Conservation (phyloP, 2,797 vertebrate genomes). For the Ateles fusciceps region DNA sequence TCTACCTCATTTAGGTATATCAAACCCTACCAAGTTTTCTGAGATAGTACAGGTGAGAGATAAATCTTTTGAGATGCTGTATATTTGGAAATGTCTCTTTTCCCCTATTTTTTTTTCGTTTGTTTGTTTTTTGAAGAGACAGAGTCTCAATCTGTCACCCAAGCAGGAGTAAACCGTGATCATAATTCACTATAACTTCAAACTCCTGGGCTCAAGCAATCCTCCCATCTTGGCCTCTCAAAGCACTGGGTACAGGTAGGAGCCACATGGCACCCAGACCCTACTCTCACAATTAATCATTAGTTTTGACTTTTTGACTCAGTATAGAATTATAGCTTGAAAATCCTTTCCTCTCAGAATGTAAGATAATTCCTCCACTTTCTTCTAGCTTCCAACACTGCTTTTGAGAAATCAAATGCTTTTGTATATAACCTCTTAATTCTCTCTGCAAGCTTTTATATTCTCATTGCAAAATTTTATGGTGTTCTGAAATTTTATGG, state of each 20-base stretch:
- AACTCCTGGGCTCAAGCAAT: no score
- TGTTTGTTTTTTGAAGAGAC: no score
- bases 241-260: no score
- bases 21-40: slow-evolving; percentile 2
- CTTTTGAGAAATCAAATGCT: neutral
- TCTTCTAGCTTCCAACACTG: slow-evolving; percentile 17
- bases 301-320: slow-evolving; percentile 8
- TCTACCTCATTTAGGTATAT: neutral
- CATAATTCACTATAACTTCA: no score
- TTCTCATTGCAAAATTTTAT: neutral
- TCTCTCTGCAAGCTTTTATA: neutral
- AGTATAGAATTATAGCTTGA: neutral
- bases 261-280: no score
- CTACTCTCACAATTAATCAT: neutral
- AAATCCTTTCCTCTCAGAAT: slow-evolving; percentile 25
- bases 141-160: no score
- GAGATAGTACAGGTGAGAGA: neutral
- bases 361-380: slow-evolving; percentile 32
- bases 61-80: neutral
- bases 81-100: neutral
- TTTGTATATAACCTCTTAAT: neutral
- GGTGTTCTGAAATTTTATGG: slow-evolving; percentile 20
- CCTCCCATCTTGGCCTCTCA: no score
- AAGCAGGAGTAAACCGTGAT: no score
- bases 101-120: no score